These are phyloP conservation scores for Opisthocomus hoazin DNA, from an alignment of 2,113 vertebrate genomes.

Conservation along the genomic window DNA sequence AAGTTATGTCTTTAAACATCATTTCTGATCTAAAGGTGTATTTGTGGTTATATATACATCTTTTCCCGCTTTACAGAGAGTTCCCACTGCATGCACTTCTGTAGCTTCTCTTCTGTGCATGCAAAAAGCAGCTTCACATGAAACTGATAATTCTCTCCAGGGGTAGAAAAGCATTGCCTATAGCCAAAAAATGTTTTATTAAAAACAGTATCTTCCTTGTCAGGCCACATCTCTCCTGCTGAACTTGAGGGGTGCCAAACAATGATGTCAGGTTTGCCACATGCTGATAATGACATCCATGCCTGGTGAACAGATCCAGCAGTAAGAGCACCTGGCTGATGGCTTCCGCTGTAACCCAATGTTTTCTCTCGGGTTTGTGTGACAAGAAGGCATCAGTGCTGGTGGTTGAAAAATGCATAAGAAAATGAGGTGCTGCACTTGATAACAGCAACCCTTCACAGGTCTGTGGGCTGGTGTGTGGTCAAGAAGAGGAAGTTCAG, in stretches of 20 bases:
- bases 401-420: not conserved
- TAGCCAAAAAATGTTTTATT: conserved; percentile 32
- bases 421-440: conserved; percentile 16
- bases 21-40: not conserved
- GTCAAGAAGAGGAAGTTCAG: conserved; percentile 18
- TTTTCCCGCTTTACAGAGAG: not conserved
- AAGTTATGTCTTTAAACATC: not conserved
- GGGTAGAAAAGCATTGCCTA: not conserved
- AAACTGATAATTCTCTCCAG: not conserved
- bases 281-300: not conserved
- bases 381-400: not conserved
- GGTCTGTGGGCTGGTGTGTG: conserved; percentile 17
- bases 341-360: not conserved
- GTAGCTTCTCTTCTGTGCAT: not conserved
- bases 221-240: not conserved
- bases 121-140: not conserved
- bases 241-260: not conserved
- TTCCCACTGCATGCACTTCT: not conserved
- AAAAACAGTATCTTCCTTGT: conserved; percentile 3
- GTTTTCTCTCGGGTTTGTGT: not conserved
- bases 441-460: not conserved
- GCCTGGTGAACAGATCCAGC: conserved; percentile 13
- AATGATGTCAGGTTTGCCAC: not conserved
- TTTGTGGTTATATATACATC: not conserved
- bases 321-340: not conserved